Evolutionary conservation across 2,888 invertebrate species (phyloP).

Genomic region (Lissonota sp.): DNA sequence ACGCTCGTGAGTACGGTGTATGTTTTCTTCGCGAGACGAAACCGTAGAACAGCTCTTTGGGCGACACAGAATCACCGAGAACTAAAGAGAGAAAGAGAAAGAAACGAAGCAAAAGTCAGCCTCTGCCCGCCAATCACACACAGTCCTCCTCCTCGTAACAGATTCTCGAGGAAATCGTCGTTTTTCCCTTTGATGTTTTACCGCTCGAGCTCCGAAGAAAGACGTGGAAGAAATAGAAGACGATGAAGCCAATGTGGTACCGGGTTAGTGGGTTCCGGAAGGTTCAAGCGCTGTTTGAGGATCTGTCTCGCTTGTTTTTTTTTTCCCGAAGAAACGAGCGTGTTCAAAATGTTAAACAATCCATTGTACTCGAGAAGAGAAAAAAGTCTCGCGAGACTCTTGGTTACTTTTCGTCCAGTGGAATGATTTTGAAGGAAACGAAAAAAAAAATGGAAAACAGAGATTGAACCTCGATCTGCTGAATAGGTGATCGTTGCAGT

Average conservation of each 20-base stretch:
- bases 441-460: background rate
- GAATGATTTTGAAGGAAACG: background rate
- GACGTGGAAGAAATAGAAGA: conserved; percentile 47
- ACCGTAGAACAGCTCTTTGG: conserved; percentile 38
- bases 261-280: conserved; percentile 60
- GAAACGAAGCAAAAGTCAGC: conserved; percentile 19
- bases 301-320: conserved; percentile 14
- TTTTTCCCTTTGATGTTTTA: conserved; percentile 64
- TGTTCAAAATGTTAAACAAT: conserved; percentile 7
- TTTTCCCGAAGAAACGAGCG: conserved; percentile 11
- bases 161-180: conserved; percentile 63
- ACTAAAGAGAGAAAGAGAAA: conserved; percentile 13
- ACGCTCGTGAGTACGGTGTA: conserved; percentile 48
- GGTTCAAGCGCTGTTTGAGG: conserved; percentile 58
- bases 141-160: conserved; percentile 49
- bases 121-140: conserved; percentile 2
- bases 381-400: background rate
- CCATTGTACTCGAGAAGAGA: conserved; percentile 14
- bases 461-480: too few relatives aligned
- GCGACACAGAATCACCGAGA: conserved; percentile 25
- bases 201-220: conserved; percentile 44
- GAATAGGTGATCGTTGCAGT: too few relatives aligned
- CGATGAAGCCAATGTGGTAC: conserved; percentile 23
- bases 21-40: conserved; percentile 44
- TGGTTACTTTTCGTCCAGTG: background rate